Percentiles rank a stretch among this genome's conserved stretches.
phyloP scores from a whole-genome alignment of 1,140 invertebrate genomes.

The Drosophila takahashii region DNA sequence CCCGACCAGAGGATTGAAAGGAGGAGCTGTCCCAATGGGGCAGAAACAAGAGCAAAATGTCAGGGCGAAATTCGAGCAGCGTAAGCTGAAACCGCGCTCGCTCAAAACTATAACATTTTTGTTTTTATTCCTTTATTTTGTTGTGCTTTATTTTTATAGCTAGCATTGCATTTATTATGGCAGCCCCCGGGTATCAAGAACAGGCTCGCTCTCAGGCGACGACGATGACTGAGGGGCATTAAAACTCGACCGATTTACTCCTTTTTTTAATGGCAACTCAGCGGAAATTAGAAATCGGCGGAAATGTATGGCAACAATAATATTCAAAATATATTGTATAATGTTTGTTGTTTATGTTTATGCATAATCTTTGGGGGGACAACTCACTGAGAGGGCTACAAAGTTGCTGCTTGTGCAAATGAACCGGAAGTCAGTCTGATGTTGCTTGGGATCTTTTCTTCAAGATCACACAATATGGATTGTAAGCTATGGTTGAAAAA shows the following conservation, averaged over 20 bases:
- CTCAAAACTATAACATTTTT: conserved; percentile 75
- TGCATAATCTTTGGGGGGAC: not conserved
- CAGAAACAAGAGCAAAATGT: conserved; percentile 5
- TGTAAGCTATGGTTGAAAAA: not conserved
- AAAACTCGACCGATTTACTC: conserved; percentile 61
- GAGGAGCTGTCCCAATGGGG: conserved; percentile 19
- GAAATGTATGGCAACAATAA: conserved; percentile 68
- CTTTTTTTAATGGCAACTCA: conserved; percentile 69
- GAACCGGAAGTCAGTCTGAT: conserved; percentile 16
- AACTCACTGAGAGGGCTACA: conserved; percentile 6
- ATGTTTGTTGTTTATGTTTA: conserved; percentile 22
- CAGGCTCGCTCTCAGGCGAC: conserved; percentile 13
- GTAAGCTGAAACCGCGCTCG: conserved; percentile 69
- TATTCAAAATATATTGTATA: conserved; percentile 40
- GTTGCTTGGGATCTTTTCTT: not conserved
- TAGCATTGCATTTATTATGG: conserved; percentile 77
- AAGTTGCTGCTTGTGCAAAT: conserved; percentile 17
- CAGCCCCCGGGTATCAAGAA: conserved; percentile 34
- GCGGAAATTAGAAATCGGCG: conserved; percentile 82
- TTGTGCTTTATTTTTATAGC: conserved; percentile 76
- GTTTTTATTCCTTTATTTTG: conserved; percentile 47
- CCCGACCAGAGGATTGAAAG: conserved; percentile 29
- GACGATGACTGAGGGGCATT: conserved; percentile 51
- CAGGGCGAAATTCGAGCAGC: conserved; percentile 64
- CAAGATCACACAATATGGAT: not conserved